Evolutionary conservation across 2,888 invertebrate species (phyloP).

Genomic region (Erannis defoliaria): DNA sequence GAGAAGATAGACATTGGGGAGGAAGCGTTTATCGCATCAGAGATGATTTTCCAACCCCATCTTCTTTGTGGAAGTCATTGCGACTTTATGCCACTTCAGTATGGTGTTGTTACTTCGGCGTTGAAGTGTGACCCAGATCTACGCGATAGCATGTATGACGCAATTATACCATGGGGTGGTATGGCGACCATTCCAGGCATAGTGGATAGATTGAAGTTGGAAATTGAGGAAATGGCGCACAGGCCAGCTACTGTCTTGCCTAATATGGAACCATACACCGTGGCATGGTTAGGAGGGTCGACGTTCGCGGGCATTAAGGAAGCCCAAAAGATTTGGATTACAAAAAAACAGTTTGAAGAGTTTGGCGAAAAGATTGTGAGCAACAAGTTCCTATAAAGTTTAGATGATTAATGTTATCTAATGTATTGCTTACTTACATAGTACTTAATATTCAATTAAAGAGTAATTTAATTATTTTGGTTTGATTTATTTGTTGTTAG

Average conservation of each 20-base stretch:
- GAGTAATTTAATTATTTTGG: too few relatives aligned
- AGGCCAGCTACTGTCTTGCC: slow-evolving; percentile 55
- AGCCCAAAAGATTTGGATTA: slow-evolving; percentile 63
- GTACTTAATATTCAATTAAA: too few relatives aligned
- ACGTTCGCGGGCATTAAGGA: slow-evolving; percentile 68
- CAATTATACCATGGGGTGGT: slow-evolving; percentile 68
- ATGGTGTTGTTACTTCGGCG: slow-evolving; percentile 54
- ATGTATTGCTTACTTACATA: too few relatives aligned
- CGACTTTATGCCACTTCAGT: slow-evolving; percentile 55
- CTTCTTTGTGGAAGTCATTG: slow-evolving; percentile 48
- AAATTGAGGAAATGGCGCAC: slow-evolving; percentile 52
- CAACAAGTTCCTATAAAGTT: slow-evolving; percentile 59
- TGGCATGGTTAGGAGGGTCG: slow-evolving; percentile 74
- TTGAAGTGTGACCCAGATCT: slow-evolving; percentile 68
- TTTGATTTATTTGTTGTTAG: too few relatives aligned
- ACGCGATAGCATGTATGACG: slow-evolving; percentile 55
- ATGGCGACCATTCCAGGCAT: slow-evolving; percentile 64
- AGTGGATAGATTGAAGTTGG: slow-evolving; percentile 57
- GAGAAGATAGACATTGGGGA: slow-evolving; percentile 61
- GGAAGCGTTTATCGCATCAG: slow-evolving; percentile 64
- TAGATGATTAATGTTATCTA: not conserved
- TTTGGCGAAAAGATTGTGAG: slow-evolving; percentile 67
- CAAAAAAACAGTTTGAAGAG: slow-evolving; percentile 71
- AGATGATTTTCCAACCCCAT: slow-evolving; percentile 68
- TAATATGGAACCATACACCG: slow-evolving; percentile 62